phyloP scores from a whole-genome alignment of 2,113 vertebrate species.

The Burhinus oedicnemus region DNA sequence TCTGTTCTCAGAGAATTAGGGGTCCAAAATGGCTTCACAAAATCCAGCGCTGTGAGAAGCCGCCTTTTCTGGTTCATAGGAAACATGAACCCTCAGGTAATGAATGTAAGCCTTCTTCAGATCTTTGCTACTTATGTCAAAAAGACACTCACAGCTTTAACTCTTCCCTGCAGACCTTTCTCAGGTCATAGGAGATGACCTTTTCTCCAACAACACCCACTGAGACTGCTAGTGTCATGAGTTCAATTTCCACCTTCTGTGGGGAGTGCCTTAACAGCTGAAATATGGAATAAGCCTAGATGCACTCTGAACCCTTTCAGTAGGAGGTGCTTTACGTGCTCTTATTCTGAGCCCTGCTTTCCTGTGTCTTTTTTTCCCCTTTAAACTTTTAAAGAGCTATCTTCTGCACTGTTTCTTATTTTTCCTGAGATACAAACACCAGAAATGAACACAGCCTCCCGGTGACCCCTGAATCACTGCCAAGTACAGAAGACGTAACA shows the following conservation, averaged over 20 bases:
- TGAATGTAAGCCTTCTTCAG: not conserved
- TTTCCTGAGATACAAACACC: not conserved
- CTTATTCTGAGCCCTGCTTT: not conserved
- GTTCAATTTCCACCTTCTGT: not conserved
- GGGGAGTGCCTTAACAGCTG: not conserved
- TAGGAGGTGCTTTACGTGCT: not conserved
- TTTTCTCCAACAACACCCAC: not conserved
- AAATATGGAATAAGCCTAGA: not conserved
- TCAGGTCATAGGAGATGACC: constrained; percentile 17
- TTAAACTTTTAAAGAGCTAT: not conserved
- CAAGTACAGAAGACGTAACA: not conserved
- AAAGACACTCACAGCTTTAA: constrained; percentile 17
- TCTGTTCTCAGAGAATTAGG: not conserved
- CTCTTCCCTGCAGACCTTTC: not conserved
- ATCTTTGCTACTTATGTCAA: not conserved
- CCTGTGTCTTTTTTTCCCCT: not conserved
- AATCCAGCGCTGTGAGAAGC: not conserved
- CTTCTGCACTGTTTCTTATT: not conserved
- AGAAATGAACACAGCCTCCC: not conserved
- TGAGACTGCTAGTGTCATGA: not conserved
- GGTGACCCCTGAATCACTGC: not conserved
- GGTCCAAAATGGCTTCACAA: not conserved
- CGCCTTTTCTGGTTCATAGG: not conserved
- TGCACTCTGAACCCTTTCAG: not conserved
- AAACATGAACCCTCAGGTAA: not conserved